Percentiles rank a stretch among this genome's conserved stretches.
Evolutionary conservation across 2,888 invertebrate species (phyloP).

Genomic region (Junonia oenone): DNA sequence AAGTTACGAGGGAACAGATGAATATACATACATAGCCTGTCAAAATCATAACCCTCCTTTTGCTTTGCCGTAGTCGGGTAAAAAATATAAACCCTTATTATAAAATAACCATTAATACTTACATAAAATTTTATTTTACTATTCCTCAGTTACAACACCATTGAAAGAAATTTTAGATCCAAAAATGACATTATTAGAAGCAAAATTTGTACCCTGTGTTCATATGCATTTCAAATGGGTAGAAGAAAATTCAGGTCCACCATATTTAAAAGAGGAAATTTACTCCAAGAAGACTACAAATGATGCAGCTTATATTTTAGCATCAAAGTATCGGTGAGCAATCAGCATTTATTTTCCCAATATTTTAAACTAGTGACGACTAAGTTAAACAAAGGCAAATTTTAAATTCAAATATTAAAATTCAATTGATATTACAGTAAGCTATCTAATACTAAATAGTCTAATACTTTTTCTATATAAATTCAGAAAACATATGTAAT

Average conservation of each 20-base stretch:
- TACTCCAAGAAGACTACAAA: constrained; percentile 82
- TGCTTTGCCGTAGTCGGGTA: too few species aligned
- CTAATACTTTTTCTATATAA: too few species aligned
- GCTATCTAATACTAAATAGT: too few species aligned
- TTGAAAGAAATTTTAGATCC: constrained; percentile 84
- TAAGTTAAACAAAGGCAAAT: too few species aligned
- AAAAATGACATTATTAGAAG: constrained; percentile 83
- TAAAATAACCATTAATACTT: background rate
- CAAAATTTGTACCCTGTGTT: constrained; percentile 88
- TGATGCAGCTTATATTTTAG: constrained; percentile 83
- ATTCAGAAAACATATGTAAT: too few species aligned
- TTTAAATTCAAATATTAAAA: too few species aligned
- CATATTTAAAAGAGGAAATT: constrained; percentile 80
- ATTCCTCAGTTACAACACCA: constrained; percentile 87
- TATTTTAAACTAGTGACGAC: too few species aligned
- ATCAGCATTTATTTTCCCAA: background rate
- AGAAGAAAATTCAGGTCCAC: constrained; percentile 47
- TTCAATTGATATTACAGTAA: too few species aligned
- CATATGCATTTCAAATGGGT: constrained; percentile 85
- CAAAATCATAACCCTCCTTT: too few species aligned
- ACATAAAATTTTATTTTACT: constrained; percentile 24
- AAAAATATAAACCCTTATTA: too few species aligned
- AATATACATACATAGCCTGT: too few species aligned
- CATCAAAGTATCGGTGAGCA: constrained; percentile 82
- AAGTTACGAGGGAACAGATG: too few species aligned